Conservation (phyloP, 2,797 vertebrate genomes). For the Xerus rutilus region DNA sequence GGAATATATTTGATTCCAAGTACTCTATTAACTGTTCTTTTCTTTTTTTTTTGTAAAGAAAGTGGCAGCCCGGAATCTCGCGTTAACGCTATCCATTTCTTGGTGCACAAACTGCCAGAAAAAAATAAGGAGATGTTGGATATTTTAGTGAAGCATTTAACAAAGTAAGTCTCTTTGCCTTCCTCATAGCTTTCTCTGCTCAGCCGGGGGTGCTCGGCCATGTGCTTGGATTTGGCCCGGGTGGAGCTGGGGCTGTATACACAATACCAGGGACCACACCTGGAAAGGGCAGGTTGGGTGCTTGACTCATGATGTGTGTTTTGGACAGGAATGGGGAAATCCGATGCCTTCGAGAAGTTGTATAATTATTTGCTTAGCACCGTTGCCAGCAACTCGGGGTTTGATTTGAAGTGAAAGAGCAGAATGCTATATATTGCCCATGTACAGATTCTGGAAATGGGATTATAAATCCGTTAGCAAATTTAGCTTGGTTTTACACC, state of each 20-base stretch:
- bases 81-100: conserved; percentile 95
- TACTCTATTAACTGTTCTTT: conserved; percentile 4
- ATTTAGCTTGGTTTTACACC: conserved; percentile 86
- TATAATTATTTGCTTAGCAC: conserved; percentile 85
- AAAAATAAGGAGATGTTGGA: conserved; percentile 97
- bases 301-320: conserved; percentile 81
- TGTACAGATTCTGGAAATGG: conserved; percentile 70
- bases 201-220: background rate
- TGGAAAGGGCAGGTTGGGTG: conserved; percentile 75
- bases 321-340: conserved; percentile 84
- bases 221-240: background rate
- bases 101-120: conserved; percentile 98
- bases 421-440: conserved; percentile 76
- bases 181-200: conserved; percentile 69
- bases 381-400: conserved; percentile 79
- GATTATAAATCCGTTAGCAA: conserved; percentile 84
- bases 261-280: conserved; percentile 69
- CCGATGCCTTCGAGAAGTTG: conserved; percentile 80
- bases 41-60: conserved; percentile 88
- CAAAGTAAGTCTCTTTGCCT: conserved; percentile 92
- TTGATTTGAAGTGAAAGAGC: conserved; percentile 83
- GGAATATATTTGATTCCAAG: conserved; percentile 43
- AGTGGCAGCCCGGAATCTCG: conserved; percentile 96
- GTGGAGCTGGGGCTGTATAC: conserved; percentile 56
- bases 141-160: conserved; percentile 97